Percentiles rank a stretch among this genome's conserved stretches.
Conservation (phyloP, 1,140 invertebrate species). For the Plectus sambesii region DNA sequence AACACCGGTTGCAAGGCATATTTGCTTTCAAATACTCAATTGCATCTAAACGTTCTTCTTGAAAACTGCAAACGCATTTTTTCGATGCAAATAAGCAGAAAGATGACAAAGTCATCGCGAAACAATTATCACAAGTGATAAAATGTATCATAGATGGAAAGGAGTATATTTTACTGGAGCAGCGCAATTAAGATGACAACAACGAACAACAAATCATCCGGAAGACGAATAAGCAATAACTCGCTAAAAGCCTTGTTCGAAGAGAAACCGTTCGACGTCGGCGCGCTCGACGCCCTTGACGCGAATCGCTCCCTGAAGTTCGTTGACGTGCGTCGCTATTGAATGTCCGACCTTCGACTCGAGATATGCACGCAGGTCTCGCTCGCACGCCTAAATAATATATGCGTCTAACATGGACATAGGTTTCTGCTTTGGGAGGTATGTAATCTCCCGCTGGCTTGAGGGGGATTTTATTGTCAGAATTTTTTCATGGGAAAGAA, state of each 20-base stretch:
- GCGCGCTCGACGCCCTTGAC: constrained; percentile 65
- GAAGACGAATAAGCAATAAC: no score
- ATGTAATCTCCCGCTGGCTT: not conserved
- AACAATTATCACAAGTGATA: not conserved
- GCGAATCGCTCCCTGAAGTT: constrained; percentile 60
- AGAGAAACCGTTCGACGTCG: constrained; percentile 59
- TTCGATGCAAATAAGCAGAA: no score
- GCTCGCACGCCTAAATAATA: constrained; percentile 53
- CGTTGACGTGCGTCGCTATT: constrained; percentile 63
- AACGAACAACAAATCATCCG: constrained; percentile 31
- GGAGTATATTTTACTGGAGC: constrained; percentile 56
- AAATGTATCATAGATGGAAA: constrained; percentile 9
- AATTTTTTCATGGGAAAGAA: no score
- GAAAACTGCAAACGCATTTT: no score
- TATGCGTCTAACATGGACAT: constrained; percentile 10
- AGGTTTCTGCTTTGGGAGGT: not conserved
- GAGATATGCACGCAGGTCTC: constrained; percentile 59
- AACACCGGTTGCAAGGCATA: no score
- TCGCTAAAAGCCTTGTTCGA: constrained; percentile 62
- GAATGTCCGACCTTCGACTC: constrained; percentile 51
- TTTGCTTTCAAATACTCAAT: no score
- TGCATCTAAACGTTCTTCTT: no score
- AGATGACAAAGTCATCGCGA: no score
- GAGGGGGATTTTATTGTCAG: not conserved
- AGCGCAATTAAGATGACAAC: constrained; percentile 58